Evolutionary conservation across 64 coral and sea anemone species (phyloP).

Genomic region (Stichodactyla mertensii): DNA sequence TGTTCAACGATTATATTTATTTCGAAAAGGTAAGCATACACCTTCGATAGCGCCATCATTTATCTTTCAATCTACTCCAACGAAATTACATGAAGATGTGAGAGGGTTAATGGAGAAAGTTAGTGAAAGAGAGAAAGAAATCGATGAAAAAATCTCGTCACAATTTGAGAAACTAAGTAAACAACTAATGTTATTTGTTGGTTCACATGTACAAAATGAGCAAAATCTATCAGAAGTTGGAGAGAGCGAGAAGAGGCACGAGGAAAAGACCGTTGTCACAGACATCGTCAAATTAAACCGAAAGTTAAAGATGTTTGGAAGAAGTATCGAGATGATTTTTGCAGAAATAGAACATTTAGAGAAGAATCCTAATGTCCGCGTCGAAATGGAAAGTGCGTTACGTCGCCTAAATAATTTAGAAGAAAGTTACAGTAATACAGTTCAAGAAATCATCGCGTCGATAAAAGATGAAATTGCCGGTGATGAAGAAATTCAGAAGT

Average conservation of each 20-base stretch:
- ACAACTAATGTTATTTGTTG: not conserved
- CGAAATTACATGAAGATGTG: not conserved
- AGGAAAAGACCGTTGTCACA: not conserved
- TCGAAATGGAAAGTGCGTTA: not conserved
- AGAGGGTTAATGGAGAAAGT: not conserved
- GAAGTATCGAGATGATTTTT: too few species aligned
- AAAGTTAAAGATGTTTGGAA: not conserved
- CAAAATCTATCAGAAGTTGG: not conserved
- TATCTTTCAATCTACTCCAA: not conserved
- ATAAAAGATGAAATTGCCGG: too few species aligned
- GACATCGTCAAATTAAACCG: not conserved
- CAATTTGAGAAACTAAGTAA: not conserved
- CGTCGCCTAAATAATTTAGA: not conserved
- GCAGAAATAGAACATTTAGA: not conserved
- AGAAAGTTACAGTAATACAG: too few species aligned
- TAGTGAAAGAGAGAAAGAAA: not conserved
- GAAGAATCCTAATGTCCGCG: not conserved
- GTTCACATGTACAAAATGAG: not conserved
- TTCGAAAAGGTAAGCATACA: not conserved
- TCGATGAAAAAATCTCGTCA: not conserved
- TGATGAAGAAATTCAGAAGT: too few species aligned
- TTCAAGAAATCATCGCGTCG: too few species aligned
- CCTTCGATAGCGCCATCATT: not conserved
- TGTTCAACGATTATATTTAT: too few species aligned
- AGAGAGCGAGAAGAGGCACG: not conserved